These are phyloP conservation scores for Noctua comes DNA, from an alignment of 2,888 invertebrate genomes.

Conservation along the genomic window DNA sequence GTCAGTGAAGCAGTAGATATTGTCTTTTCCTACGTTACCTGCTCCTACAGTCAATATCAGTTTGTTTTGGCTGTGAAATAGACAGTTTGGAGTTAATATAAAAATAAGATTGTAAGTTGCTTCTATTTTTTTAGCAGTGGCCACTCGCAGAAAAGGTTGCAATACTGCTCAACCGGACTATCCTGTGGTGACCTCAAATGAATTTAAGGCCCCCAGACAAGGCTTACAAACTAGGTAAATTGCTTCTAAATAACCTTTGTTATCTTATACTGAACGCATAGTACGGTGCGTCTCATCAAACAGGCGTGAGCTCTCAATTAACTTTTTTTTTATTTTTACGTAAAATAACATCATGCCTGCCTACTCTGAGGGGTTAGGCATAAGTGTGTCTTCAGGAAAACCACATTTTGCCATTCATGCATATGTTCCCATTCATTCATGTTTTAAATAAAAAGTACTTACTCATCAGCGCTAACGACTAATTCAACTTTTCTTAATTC, in stretches of 20 bases:
- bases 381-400: neutral
- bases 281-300: neutral
- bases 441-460: conserved; percentile 60
- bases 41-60: conserved; percentile 74
- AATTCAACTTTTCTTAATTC: conserved; percentile 73
- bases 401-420: neutral
- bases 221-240: neutral
- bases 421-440: neutral
- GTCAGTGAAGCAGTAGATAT: conserved; percentile 84
- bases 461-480: conserved; percentile 76
- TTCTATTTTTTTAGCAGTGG: neutral
- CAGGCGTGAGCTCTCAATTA: neutral
- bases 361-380: neutral
- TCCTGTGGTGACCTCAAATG: too few relatives aligned
- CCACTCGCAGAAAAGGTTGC: too few relatives aligned
- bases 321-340: neutral
- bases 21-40: conserved; percentile 70
- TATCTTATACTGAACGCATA: neutral
- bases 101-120: conserved; percentile 1
- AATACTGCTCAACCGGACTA: too few relatives aligned
- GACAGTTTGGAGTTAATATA: conserved; percentile 3
- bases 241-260: neutral
- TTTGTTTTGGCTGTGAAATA: conserved; percentile 77
- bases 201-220: too few relatives aligned
- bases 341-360: neutral